Conservation (phyloP, 2,797 vertebrate species). For the Rhinophrynus dorsalis region DNA sequence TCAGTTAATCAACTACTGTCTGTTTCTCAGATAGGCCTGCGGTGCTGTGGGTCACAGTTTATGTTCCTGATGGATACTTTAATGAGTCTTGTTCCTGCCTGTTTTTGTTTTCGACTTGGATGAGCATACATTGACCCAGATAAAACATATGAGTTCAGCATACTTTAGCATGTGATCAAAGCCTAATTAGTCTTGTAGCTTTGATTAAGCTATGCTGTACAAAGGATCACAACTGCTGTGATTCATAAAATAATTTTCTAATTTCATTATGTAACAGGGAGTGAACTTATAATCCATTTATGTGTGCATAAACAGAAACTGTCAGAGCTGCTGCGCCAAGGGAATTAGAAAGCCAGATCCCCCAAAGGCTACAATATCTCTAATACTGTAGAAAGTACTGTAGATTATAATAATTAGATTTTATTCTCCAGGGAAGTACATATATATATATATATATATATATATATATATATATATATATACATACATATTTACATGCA, state of each 20-base stretch:
- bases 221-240: not conserved
- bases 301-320: not conserved
- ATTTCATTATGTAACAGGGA: slow-evolving; percentile 6
- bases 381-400: not conserved
- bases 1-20: no score
- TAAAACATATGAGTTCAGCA: not conserved
- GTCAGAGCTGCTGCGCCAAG: not conserved
- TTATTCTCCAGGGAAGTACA: no score
- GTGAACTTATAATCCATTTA: slow-evolving; percentile 1
- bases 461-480: no score
- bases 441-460: no score
- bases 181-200: slow-evolving; percentile 13
- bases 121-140: slow-evolving; percentile 14
- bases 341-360: not conserved
- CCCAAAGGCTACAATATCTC: not conserved
- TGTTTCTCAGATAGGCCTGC: no score
- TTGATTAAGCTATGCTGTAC: not conserved
- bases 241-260: slow-evolving; percentile 19
- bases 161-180: slow-evolving; percentile 8
- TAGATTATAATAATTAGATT: no score
- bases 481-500: no score
- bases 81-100: not conserved
- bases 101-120: slow-evolving; percentile 6
- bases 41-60: not conserved
- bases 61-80: not conserved